Evolutionary conservation across 2,113 vertebrate species (phyloP), one percentile per base, ranked within the genome.

Genomic region (Petaurus breviceps): DNA sequence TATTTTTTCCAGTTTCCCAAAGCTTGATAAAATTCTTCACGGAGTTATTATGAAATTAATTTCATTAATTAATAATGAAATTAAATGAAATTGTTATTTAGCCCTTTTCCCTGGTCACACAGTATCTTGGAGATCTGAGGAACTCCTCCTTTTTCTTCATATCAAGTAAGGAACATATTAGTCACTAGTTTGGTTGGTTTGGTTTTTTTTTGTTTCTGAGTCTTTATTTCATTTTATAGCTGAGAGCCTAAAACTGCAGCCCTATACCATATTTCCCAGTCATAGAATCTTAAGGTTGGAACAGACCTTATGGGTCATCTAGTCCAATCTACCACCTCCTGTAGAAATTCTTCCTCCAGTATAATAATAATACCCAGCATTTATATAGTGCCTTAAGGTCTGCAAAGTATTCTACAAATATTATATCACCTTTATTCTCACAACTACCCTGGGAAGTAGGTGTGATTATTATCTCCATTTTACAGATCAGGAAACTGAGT

Each of bases 181-280:
- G 61, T 2, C 61, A 68, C 31, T 61, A 2, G 28, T 31, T 61
- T 28, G 47, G 4, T 57, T 57, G 55, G 28, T 61, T 61, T 31
- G 9, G 10, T 7, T 8, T 6, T 28, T 19, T 28, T 49, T 89
- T 43, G n/a, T 94, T 55, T 52, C 23, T 54, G 51, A 26, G 11
- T 54, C 47, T 31, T 14, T 37, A 84, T 90, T 91, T 93, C 93
- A 50, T n/a, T 52, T 51, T 91, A 68, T 43, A 43, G 7, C 52
- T 93, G 51, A 89, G 89, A 43, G 12, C 47, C 28, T 55, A 92
- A 92, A 90, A 14, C 26, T 90, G 54, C 0, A 77, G 26, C 8
- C 68, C 68, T 92, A 53, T 77, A 54, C 91, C 92, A 57, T 46
- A 77, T 43, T 57, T 93, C 91, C 84, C 53, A 91, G 61, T 93